Evolutionary conservation across 2,797 vertebrate species (phyloP), one percentile per base, ranked within the genome.

Genomic region (Selene dorsalis): DNA sequence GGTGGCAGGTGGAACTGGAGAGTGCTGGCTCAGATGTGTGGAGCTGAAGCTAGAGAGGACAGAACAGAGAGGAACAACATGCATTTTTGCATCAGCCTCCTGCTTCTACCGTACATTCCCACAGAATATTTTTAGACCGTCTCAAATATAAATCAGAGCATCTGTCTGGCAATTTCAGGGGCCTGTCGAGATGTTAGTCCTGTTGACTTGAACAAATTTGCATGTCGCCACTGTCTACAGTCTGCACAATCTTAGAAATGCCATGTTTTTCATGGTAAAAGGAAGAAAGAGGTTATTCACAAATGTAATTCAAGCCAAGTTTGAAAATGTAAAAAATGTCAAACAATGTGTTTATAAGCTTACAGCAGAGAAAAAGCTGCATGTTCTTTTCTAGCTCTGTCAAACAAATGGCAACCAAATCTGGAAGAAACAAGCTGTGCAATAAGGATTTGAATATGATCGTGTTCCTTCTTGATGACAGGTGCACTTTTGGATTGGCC

Each of bases 1-100:
- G 41, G 65, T 28, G 69, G 89, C 92, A 93, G 89, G 84, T 93
- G 92, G 80, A 53, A 47, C 17, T 52, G 45, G 66, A 78, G 43
- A 79, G 69, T 52, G 11, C 20, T 3, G n/a, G 38, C 28, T 16
- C 32, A 57, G 6, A 79, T 68, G 66, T 65, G 26, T 67, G 56
- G 59, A 59, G 24, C 61, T 32, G 55, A 79, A 26, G 43, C 59
- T 52, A 26, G 79, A 75, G 43, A 75, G 14, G 24, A 67, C 43
- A 71, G 22, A 69, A 45, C 32, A 35, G 32, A 35, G 32, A 35
- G 32, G 64, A 52, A 11, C 56, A 66, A 22, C 6, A 20, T 26
- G 35, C 17, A 8, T 32, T 18, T n/a, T 3, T 57, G 28, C 22
- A 56, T 62, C 58, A 47, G n/a, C 30, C 28, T 69, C 5, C 28